A percentile compares a stretch with the other conserved stretches of the same genome.
Evolutionary conservation across 2,113 vertebrate species (phyloP).

Genomic region (Eolophus roseicapilla): DNA sequence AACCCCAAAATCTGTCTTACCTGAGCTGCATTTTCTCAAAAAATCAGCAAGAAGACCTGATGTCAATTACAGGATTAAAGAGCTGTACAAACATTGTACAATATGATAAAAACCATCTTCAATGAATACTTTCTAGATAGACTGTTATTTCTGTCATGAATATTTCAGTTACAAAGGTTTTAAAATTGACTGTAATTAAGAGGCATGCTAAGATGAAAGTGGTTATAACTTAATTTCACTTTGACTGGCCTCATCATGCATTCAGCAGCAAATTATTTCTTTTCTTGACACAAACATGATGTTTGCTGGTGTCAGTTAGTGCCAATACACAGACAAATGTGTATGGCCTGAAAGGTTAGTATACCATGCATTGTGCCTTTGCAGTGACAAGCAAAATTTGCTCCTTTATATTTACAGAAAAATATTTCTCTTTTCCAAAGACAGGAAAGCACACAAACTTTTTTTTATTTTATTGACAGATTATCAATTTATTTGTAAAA

Average conservation of each 20-base stretch:
- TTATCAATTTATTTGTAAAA: neutral
- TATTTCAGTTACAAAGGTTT: neutral
- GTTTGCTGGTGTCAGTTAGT: neutral
- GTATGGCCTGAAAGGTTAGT: neutral
- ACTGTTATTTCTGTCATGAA: neutral
- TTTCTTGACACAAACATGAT: neutral
- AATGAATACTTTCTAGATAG: neutral
- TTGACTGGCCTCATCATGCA: neutral
- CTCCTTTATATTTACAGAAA: neutral
- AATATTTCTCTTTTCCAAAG: neutral
- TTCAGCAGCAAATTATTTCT: neutral
- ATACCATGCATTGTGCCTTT: neutral
- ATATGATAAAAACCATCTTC: neutral
- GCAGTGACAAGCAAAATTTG: neutral
- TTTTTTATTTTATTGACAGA: neutral
- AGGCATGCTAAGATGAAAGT: neutral
- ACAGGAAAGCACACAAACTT: neutral
- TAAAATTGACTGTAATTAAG: neutral
- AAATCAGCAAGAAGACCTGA: neutral
- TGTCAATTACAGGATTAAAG: constrained; percentile 11
- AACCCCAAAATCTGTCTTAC: neutral
- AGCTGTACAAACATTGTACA: neutral
- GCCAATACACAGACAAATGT: neutral
- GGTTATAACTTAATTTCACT: neutral
- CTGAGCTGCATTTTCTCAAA: neutral